Base-by-base conservation (phyloP, 1,140 invertebrate species). In the Atta texana region DNA sequence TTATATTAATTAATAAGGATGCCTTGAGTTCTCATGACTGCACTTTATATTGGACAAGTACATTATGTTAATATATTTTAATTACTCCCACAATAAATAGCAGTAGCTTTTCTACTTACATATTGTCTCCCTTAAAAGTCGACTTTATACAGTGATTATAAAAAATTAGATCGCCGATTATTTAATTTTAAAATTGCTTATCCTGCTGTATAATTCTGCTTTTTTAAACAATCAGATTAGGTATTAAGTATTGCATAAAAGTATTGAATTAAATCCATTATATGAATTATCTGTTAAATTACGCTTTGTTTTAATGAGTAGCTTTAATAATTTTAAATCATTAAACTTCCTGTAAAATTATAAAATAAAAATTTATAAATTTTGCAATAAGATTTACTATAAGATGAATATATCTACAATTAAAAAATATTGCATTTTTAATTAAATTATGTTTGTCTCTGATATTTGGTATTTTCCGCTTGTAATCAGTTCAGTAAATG, bases 1-100 rank as follows among this genome's bases (percentile, higher is more conserved):
- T 78, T 66, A 49, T n/a, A 39, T 59, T 76, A 85, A 75, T 76
- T 78, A 85, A 85, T 85, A 76, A 78, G 16, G 66, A 66, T 75
- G 18, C 44, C 12, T 24, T 10, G 53, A 14, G 14, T 10, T 84
- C 80, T 28, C 69, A 84, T 28, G 80, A 31, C 16, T 55, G 14
- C 34, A 1, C 7, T 55, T 74, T 39, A 12, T 24, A 31, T 82
- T 49, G 55, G 18, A 72, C 66, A 28, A 63, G 39, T 72, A 18
- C 63, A 10, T n/a, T 8, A 39, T 59, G 55, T 59, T 72, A n/a
- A 59, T 72, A 49, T 59, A 49, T 82, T 72, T 74, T 82, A 74
- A 72, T 82, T 61, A 72, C 18, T 82, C 66, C 21, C 53, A 49
- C 68, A 53, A 44, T 34, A 74, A 82, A 82, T 61, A 21, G 10